phyloP scores from a whole-genome alignment of 2,797 vertebrate species.

The Pantherophis alleghaniensis region DNA sequence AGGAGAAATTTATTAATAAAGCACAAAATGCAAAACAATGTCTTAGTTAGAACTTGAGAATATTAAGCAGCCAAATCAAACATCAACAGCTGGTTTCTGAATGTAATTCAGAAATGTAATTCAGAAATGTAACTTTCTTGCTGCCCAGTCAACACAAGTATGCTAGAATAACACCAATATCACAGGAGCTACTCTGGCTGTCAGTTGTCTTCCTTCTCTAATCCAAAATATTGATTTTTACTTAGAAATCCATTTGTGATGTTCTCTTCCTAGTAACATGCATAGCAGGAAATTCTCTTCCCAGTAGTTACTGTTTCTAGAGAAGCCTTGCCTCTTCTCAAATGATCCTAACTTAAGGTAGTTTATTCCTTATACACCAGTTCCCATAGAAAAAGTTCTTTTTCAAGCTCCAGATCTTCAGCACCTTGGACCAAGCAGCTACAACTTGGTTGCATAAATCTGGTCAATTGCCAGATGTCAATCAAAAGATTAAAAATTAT shows the following conservation, averaged over 20 bases:
- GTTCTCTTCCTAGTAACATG: neutral
- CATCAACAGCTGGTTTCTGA: neutral
- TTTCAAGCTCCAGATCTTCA: neutral
- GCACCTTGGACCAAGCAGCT: neutral
- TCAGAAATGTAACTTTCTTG: neutral
- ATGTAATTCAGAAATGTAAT: neutral
- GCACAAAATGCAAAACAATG: slow-evolving; percentile 39
- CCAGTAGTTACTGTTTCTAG: neutral
- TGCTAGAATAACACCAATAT: neutral
- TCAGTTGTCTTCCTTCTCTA: neutral
- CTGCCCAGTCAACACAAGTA: neutral
- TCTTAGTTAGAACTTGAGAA: slow-evolving; percentile 52
- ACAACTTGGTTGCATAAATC: neutral
- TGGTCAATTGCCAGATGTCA: neutral
- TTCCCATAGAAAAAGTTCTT: neutral
- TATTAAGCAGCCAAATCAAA: slow-evolving; percentile 45
- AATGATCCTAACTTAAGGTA: neutral
- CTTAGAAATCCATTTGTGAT: neutral
- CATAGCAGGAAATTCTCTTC: neutral
- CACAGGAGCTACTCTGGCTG: neutral
- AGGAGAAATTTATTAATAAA: slow-evolving; percentile 60
- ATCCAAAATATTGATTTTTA: neutral
- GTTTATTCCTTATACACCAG: neutral
- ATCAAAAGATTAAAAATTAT: neutral
- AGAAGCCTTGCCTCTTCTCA: neutral